A percentile compares a stretch with the other conserved stretches of the same genome.
These are phyloP conservation scores for Hemicentrotus pulcherrimus DNA, from an alignment of 35 echinoderm and acorn worm genomes.

Conservation along the genomic window DNA sequence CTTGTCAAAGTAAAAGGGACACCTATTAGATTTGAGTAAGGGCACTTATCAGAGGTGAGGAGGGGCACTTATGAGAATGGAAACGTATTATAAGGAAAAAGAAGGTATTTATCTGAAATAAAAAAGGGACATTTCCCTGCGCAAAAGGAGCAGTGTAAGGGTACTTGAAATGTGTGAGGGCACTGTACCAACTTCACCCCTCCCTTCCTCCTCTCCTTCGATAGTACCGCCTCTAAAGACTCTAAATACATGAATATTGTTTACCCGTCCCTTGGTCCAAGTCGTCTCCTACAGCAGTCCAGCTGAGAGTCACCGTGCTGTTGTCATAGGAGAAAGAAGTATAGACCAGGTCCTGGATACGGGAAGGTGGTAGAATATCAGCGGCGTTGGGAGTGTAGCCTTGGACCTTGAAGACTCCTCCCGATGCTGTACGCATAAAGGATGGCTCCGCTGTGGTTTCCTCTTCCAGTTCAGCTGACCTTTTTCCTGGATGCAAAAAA, in stretches of 20 bases:
- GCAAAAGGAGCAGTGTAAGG: too few relatives aligned
- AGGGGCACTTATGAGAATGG: too few relatives aligned
- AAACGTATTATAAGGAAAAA: too few relatives aligned
- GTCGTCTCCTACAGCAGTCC: conserved; percentile 41
- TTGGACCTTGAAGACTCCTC: conserved; percentile 11
- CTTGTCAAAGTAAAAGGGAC: too few relatives aligned
- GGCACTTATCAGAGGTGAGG: too few relatives aligned
- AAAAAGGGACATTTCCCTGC: too few relatives aligned
- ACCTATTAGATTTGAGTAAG: too few relatives aligned
- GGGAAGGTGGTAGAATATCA: conserved; percentile 35
- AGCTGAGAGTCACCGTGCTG: not conserved
- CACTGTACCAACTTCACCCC: too few relatives aligned
- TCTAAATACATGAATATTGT: not conserved
- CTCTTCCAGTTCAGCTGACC: not conserved
- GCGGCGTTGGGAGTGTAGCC: not conserved
- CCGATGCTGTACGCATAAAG: conserved; percentile 35
- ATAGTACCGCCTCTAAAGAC: too few relatives aligned
- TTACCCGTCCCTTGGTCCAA: conserved; percentile 25
- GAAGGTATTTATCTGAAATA: too few relatives aligned
- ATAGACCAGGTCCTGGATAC: not conserved
- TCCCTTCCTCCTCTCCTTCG: too few relatives aligned
- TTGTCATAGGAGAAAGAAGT: not conserved
- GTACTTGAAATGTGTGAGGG: too few relatives aligned
- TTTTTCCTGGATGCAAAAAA: not conserved
- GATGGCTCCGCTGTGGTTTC: not conserved